Conservation (phyloP, 2,797 vertebrate species). For the Hydrophis major region DNA sequence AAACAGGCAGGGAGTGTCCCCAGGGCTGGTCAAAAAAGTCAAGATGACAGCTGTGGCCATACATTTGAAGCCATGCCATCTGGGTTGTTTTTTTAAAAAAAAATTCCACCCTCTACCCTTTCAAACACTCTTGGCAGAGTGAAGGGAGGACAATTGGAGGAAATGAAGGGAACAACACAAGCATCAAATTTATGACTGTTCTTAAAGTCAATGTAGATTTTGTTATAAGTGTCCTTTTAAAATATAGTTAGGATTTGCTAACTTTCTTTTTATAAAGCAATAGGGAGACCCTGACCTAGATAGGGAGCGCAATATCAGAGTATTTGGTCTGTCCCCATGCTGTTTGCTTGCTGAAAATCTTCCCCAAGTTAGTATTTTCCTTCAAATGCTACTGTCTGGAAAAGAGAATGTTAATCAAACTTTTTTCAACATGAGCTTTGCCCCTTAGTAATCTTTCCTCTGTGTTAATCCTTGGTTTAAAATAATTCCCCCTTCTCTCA, state of each 20-base stretch:
- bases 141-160: not conserved
- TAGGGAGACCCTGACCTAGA: not conserved
- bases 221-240: not conserved
- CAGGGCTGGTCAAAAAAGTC: not conserved
- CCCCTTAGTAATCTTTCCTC: not conserved
- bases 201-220: not conserved
- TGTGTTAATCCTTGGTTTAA: not conserved
- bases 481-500: not conserved
- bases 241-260: not conserved
- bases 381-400: not conserved
- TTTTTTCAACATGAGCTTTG: not conserved
- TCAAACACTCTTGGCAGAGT: not conserved
- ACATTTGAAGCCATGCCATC: not conserved
- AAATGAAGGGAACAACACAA: not conserved
- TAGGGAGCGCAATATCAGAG: not conserved
- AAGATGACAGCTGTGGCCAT: not conserved
- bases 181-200: not conserved
- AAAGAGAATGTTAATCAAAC: not conserved
- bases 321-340: not conserved
- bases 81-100: not conserved
- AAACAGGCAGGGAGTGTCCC: not conserved
- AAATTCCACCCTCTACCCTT: not conserved
- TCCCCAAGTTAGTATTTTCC: not conserved
- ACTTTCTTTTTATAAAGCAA: not conserved
- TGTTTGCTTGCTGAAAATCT: not conserved